These are phyloP conservation scores for Amphilophus citrinellus DNA, from an alignment of 2,113 vertebrate genomes.

Conservation along the genomic window DNA sequence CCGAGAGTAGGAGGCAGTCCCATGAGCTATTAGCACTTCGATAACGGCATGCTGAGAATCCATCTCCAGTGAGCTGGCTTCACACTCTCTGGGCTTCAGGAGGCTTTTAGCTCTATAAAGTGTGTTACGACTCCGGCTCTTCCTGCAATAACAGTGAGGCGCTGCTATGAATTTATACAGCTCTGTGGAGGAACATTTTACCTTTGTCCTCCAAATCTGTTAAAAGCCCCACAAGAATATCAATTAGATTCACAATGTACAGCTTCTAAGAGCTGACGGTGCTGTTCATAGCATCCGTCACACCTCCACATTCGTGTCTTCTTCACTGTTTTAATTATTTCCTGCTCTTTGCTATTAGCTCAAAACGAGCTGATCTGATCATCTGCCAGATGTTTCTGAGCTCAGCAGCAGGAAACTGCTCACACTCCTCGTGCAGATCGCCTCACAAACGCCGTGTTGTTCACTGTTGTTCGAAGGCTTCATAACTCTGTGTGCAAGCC, in stretches of 20 bases:
- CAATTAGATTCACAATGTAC: conserved; percentile 20
- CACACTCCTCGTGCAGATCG: conserved; percentile 12
- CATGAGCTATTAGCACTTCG: conserved; percentile 26
- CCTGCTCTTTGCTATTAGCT: conserved; percentile 20
- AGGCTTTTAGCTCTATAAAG: conserved; percentile 47
- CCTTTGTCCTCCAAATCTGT: conserved; percentile 48
- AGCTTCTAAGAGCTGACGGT: conserved; percentile 5
- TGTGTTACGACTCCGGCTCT: conserved; percentile 36
- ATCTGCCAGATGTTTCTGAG: conserved; percentile 5
- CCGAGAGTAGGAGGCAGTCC: conserved; percentile 14
- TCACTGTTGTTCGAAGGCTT: not conserved
- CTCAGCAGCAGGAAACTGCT: conserved; percentile 26
- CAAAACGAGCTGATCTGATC: conserved; percentile 25
- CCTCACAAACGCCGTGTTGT: conserved; percentile 3
- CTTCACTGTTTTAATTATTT: not conserved
- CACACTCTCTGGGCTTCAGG: conserved; percentile 19
- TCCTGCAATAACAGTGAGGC: conserved; percentile 29
- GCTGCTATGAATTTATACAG: conserved; percentile 41
- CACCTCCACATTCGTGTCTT: not conserved
- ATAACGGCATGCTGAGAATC: conserved; percentile 36
- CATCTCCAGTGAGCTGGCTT: conserved; percentile 31
- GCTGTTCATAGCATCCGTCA: not conserved
- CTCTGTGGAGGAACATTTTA: conserved; percentile 41
- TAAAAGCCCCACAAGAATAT: conserved; percentile 38
- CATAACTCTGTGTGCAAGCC: conserved; percentile 44